These are phyloP conservation scores for Oncorhynchus kisutch DNA, from an alignment of 2,113 vertebrate species.

Conservation along the genomic window DNA sequence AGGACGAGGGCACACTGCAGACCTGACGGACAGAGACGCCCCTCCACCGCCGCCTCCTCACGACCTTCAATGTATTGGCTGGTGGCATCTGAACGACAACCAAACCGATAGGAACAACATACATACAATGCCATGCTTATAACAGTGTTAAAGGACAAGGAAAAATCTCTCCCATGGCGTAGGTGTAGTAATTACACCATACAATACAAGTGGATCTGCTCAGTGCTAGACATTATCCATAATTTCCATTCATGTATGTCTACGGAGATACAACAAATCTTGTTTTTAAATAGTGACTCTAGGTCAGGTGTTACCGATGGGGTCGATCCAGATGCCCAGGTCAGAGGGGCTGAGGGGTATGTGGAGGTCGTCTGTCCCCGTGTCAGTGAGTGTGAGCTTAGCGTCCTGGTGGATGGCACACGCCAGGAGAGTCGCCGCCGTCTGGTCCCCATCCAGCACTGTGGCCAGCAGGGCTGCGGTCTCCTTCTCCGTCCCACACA, in stretches of 20 bases:
- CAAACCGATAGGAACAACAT: not conserved
- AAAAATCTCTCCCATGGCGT: too few relatives aligned
- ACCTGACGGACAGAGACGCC: conserved; percentile 67
- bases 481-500: conserved; percentile 69
- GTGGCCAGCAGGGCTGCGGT: conserved; percentile 60
- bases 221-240: too few relatives aligned
- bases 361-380: conserved; percentile 45
- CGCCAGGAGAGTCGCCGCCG: conserved; percentile 67
- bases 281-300: not conserved
- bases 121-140: too few relatives aligned
- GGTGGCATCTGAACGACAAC: conserved; percentile 67
- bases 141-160: too few relatives aligned
- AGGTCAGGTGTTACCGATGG: conserved; percentile 66
- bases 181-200: too few relatives aligned
- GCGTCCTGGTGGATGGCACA: conserved; percentile 70
- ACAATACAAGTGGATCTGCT: too few relatives aligned
- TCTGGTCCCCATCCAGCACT: conserved; percentile 67
- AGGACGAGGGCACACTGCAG: conserved; percentile 79
- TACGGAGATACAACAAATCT: too few relatives aligned
- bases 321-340: conserved; percentile 78
- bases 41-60: conserved; percentile 57
- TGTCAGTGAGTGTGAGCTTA: conserved; percentile 22
- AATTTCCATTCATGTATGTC: too few relatives aligned
- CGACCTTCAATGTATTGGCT: conserved; percentile 75
- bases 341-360: conserved; percentile 62